These are phyloP conservation scores for Uropetala carovei DNA, from an alignment of 2,888 invertebrate genomes.

Conservation along the genomic window DNA sequence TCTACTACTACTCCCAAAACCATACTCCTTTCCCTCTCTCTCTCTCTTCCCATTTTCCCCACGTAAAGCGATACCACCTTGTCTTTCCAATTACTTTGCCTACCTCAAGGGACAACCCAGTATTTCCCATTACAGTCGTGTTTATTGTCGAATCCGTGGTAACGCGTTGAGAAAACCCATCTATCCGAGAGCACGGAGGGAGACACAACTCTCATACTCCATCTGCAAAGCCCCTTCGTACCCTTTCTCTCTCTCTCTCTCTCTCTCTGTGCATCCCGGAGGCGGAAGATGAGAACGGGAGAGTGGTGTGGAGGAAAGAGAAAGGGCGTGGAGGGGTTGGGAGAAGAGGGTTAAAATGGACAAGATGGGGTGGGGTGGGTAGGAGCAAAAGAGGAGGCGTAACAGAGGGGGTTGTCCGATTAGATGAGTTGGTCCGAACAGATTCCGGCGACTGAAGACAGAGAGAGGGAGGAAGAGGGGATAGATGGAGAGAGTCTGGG, in stretches of 20 bases:
- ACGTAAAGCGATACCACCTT: conserved; percentile 54
- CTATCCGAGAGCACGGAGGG: background rate
- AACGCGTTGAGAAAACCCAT: background rate
- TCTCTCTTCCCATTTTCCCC: background rate
- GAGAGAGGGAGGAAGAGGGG: background rate
- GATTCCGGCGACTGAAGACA: background rate
- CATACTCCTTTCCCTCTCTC: background rate
- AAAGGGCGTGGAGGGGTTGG: background rate
- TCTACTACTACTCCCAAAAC: conserved; percentile 27
- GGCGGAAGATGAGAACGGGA: background rate
- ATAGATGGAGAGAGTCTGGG: background rate
- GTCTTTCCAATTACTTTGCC: conserved; percentile 61
- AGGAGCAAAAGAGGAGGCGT: background rate
- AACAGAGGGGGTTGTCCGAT: conserved; percentile 45
- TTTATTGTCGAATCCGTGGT: conserved; percentile 39
- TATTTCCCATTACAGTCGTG: conserved; percentile 46
- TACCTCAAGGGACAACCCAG: conserved; percentile 52
- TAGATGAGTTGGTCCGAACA: conserved; percentile 52
- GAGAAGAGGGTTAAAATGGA: conserved; percentile 8
- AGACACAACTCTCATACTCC: background rate
- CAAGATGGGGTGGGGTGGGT: conserved; percentile 15
- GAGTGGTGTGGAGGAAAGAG: background rate
- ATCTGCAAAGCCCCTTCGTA: background rate
- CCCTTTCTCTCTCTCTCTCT: background rate
- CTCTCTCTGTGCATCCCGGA: background rate